Evolutionary conservation across 2,888 invertebrate species (phyloP).

Genomic region (Halictus quadricinctus): DNA sequence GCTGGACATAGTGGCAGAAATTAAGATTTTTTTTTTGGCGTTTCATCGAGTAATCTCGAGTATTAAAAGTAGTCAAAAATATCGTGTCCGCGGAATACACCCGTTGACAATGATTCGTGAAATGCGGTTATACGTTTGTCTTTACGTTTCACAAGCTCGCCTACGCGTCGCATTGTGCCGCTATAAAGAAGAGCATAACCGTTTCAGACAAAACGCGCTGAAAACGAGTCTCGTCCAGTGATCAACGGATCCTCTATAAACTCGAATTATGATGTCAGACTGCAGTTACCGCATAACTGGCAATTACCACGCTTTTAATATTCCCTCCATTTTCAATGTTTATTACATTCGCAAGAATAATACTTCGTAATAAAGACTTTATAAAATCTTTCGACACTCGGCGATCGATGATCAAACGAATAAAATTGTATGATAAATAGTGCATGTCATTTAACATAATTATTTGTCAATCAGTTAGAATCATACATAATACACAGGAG

Average conservation of each 20-base stretch:
- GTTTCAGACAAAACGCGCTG: conserved; percentile 35
- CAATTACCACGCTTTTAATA: not conserved
- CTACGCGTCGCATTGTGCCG: conserved; percentile 34
- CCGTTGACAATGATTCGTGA: not conserved
- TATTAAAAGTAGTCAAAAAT: conserved; percentile 8
- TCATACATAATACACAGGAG: not conserved
- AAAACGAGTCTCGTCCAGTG: conserved; percentile 42
- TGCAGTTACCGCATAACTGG: not conserved
- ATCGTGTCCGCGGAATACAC: conserved; percentile 10
- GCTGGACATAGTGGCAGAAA: too few species aligned
- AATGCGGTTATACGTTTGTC: conserved; percentile 43
- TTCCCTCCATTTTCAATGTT: not conserved
- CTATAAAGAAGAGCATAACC: conserved; percentile 53
- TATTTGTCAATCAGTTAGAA: not conserved
- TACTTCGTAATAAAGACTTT: not conserved
- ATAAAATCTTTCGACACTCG: not conserved
- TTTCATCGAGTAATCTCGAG: too few species aligned
- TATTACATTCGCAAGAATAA: not conserved
- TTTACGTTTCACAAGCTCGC: conserved; percentile 55
- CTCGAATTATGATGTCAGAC: conserved; percentile 30
- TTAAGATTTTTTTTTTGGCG: not conserved
- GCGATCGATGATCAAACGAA: too few species aligned
- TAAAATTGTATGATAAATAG: not conserved
- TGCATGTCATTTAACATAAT: not conserved
- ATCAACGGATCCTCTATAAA: conserved; percentile 26